phyloP scores from a whole-genome alignment of 2,113 vertebrate genomes.

The Tetrax tetrax region DNA sequence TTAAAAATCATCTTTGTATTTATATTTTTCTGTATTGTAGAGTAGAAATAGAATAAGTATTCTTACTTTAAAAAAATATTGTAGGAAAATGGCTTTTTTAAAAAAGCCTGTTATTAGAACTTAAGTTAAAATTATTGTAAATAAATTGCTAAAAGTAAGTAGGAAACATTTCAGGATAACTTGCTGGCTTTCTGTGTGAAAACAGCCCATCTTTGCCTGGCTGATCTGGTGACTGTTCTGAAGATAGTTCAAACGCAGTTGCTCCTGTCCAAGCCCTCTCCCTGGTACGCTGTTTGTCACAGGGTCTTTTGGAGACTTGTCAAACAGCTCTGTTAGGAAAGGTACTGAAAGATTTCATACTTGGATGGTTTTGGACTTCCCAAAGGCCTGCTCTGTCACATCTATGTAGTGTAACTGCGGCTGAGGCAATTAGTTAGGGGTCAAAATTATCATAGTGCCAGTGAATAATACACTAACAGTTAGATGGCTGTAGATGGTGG shows the following conservation, averaged over 20 bases:
- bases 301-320: not conserved
- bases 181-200: not conserved
- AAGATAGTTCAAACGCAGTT: not conserved
- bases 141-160: not conserved
- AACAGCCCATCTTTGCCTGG: not conserved
- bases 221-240: not conserved
- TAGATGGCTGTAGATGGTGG: not conserved
- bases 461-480: not conserved
- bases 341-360: not conserved
- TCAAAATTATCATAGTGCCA: not conserved
- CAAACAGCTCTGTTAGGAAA: not conserved
- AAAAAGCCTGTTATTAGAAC: not conserved
- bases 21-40: not conserved
- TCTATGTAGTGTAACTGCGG: not conserved
- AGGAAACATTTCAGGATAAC: not conserved
- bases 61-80: not conserved
- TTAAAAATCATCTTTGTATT: not conserved
- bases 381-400: conserved; percentile 20
- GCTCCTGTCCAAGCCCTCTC: not conserved
- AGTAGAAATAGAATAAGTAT: not conserved
- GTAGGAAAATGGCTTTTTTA: not conserved
- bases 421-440: not conserved
- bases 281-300: not conserved
- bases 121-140: not conserved
- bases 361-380: conserved; percentile 2